Evolutionary conservation across 2,888 invertebrate species (phyloP), one percentile per base, ranked within the genome.

Genomic region (Drosophila rubida): DNA sequence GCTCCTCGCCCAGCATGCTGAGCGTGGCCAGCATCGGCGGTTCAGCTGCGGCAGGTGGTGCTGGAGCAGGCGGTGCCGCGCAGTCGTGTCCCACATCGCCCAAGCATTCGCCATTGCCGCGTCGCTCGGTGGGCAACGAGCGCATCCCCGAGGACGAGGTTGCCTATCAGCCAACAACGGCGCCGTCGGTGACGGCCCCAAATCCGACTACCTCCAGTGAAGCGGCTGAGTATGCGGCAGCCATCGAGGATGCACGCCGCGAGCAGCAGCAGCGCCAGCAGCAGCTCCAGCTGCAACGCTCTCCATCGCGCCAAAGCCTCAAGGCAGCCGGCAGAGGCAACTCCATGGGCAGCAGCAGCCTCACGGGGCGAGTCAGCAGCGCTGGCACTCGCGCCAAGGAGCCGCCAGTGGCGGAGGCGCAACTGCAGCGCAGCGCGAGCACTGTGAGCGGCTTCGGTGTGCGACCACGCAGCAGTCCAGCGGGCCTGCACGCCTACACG

Each of bases 401-500:
- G 13, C 64, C 54, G 8, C 22, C 49, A 8, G n/a, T 45, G 13
- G 45, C 22, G 22, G 72, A 76, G 27, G 54, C 70, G 11, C 76
- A 78, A 53, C 66, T 91, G 23, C 90, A 91, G 57, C 87, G 92
- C 46, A 92, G 92, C 76, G 88, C 91, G 58, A 92, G 92, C 78
- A 91, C 91, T 19, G 86, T 91, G n/a, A 91, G 91, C 71, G 90
- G 90, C 2, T 81, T 91, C 53, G 80, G 83, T 45, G 93, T 94
- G 81, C 92, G 96, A 75, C 96, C 96, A 1, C 93, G 96, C 76
- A 96, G 96, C 50, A 95, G 96, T 68, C 96, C 96, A 4, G 95
- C 96, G 9, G 96, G 96, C n/a, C 93, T 96, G 64, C 94, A 95
- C 89, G 95, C 95, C 78, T 96, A 96, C 87, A 95, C 95, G 76